These are phyloP conservation scores for Nyctibius grandis DNA, from an alignment of 2,797 vertebrate genomes.

Conservation along the genomic window DNA sequence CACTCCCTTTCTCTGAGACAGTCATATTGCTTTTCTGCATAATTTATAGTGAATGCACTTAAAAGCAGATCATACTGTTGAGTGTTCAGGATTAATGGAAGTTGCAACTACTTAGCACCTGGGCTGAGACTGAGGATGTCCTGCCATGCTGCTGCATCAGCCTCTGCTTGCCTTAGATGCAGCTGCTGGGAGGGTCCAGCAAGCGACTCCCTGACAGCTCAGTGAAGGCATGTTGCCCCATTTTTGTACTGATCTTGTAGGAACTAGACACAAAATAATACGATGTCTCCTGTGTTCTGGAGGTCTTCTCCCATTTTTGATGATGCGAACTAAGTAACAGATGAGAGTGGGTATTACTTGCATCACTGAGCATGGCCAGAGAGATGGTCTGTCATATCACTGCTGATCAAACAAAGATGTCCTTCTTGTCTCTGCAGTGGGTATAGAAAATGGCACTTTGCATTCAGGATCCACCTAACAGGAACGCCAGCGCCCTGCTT, in stretches of 20 bases:
- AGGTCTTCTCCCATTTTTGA: not conserved
- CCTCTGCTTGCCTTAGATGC: not conserved
- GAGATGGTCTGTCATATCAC: not conserved
- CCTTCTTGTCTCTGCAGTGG: not conserved
- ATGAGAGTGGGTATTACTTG: not conserved
- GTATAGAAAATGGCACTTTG: not conserved
- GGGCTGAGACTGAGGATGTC: not conserved
- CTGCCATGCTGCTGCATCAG: not conserved
- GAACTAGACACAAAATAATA: not conserved
- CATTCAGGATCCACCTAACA: not conserved
- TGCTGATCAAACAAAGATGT: not conserved
- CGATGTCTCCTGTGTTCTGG: not conserved
- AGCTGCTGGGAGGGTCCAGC: not conserved
- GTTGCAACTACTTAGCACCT: not conserved
- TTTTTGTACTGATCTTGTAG: not conserved
- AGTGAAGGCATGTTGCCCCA: not conserved
- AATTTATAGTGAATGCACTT: not conserved
- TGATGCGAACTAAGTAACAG: not conserved
- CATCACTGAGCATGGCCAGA: not conserved
- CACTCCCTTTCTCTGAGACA: not conserved
- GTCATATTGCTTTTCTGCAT: not conserved
- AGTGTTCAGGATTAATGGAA: not conserved
- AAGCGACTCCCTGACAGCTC: not conserved
- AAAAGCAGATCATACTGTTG: not conserved
- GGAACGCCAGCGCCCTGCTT: accelerated